These are phyloP conservation scores for Apamea epomidion DNA, from an alignment of 2,888 invertebrate species.

Conservation along the genomic window DNA sequence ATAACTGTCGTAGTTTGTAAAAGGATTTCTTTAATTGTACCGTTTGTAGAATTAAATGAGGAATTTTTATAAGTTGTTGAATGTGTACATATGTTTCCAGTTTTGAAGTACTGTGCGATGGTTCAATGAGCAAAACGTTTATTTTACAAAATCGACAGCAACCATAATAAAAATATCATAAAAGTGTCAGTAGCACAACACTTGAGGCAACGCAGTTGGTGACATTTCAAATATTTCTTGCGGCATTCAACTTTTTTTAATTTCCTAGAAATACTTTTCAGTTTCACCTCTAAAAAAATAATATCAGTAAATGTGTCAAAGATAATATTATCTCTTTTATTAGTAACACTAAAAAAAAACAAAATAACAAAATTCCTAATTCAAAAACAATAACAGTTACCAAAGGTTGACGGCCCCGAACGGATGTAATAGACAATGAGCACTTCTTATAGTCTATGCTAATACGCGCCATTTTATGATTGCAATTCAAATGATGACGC, in stretches of 20 bases:
- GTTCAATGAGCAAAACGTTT: not conserved
- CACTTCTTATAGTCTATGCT: conserved; percentile 75
- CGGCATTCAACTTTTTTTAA: too few relatives aligned
- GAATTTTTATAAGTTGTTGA: conserved; percentile 8
- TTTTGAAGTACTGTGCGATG: not conserved
- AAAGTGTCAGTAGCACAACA: not conserved
- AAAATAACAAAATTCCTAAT: conserved; percentile 35
- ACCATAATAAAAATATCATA: not conserved
- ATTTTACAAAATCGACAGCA: not conserved
- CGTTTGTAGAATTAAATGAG: conserved; percentile 38
- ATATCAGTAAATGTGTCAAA: not conserved
- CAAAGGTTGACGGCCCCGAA: conserved; percentile 72
- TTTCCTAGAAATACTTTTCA: not conserved
- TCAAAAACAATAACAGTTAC: conserved; percentile 60
- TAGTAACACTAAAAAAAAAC: not conserved
- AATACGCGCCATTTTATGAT: conserved; percentile 74
- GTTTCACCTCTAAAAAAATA: not conserved
- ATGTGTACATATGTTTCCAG: conserved; percentile 1
- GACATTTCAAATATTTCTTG: not conserved
- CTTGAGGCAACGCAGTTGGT: not conserved
- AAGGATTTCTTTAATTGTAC: conserved; percentile 33
- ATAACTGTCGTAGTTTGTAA: conserved; percentile 50
- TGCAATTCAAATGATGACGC: conserved; percentile 73
- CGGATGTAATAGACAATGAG: conserved; percentile 71
- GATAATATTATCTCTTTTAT: too few relatives aligned